A percentile compares a stretch with the other conserved stretches of the same genome.
Conservation (phyloP, 2,888 invertebrate species). For the Byasa hedistus region DNA sequence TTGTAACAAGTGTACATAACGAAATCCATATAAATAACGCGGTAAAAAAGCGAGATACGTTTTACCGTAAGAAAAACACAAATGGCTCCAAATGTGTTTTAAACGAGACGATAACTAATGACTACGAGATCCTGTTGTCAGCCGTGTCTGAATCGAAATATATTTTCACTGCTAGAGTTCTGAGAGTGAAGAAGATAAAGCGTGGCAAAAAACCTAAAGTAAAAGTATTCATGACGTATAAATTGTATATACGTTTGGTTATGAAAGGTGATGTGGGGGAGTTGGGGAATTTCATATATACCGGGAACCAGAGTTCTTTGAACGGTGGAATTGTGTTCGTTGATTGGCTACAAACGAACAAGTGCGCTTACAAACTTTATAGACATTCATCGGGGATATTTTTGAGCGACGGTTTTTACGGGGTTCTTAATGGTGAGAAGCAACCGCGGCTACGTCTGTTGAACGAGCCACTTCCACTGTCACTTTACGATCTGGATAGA, state of each 20-base stretch:
- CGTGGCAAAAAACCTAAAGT: conserved; percentile 59
- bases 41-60: conserved; percentile 66
- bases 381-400: conserved; percentile 76
- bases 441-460: conserved; percentile 65
- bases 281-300: conserved; percentile 64
- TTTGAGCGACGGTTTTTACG: conserved; percentile 70
- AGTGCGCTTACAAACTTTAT: conserved; percentile 73
- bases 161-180: conserved; percentile 74
- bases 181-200: conserved; percentile 74
- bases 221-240: conserved; percentile 72
- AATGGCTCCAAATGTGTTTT: conserved; percentile 73
- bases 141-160: conserved; percentile 77
- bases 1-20: conserved; percentile 60
- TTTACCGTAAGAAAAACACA: conserved; percentile 70
- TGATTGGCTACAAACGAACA: conserved; percentile 71
- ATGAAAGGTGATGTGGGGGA: conserved; percentile 71
- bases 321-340: conserved; percentile 73
- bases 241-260: conserved; percentile 67
- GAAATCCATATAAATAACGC: conserved; percentile 62
- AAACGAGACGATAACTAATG: conserved; percentile 78
- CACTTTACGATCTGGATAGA: conserved; percentile 76
- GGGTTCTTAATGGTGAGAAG: conserved; percentile 55
- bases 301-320: conserved; percentile 64
- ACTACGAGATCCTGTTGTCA: conserved; percentile 77
- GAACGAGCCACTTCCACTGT: conserved; percentile 74